Conservation (phyloP, 1,140 invertebrate species). For the Cydia strobilella region DNA sequence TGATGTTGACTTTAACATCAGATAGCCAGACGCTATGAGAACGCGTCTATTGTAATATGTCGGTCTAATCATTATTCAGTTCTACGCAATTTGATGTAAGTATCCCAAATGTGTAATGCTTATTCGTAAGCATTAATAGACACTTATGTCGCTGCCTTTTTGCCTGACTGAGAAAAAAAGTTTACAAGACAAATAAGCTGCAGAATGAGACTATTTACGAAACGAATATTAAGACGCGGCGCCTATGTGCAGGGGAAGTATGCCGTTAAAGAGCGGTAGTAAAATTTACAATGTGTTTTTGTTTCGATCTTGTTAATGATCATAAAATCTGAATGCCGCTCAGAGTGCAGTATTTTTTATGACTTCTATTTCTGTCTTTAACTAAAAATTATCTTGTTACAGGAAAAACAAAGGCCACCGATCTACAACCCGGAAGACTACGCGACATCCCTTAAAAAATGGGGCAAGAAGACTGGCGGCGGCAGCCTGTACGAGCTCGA, state of each 20-base stretch:
- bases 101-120: too few species aligned
- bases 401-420: conserved; percentile 91
- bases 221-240: too few species aligned
- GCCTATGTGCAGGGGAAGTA: too few species aligned
- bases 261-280: too few species aligned
- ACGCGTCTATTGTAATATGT: neutral
- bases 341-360: neutral
- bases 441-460: conserved; percentile 87
- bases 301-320: too few species aligned
- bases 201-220: too few species aligned
- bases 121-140: too few species aligned
- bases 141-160: too few species aligned
- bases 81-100: neutral
- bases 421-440: conserved; percentile 94
- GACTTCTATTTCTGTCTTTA: neutral
- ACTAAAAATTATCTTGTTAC: conserved; percentile 31
- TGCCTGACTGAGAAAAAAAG: too few species aligned
- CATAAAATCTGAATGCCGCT: too few species aligned
- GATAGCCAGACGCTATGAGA: conserved; percentile 4
- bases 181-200: too few species aligned
- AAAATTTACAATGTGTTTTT: too few species aligned
- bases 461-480: conserved; percentile 82
- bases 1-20: neutral
- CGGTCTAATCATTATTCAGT: neutral
- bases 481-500: conserved; percentile 62